These are phyloP conservation scores for Lutjanus argentimaculatus DNA, from an alignment of 2,797 vertebrate genomes.

Conservation along the genomic window DNA sequence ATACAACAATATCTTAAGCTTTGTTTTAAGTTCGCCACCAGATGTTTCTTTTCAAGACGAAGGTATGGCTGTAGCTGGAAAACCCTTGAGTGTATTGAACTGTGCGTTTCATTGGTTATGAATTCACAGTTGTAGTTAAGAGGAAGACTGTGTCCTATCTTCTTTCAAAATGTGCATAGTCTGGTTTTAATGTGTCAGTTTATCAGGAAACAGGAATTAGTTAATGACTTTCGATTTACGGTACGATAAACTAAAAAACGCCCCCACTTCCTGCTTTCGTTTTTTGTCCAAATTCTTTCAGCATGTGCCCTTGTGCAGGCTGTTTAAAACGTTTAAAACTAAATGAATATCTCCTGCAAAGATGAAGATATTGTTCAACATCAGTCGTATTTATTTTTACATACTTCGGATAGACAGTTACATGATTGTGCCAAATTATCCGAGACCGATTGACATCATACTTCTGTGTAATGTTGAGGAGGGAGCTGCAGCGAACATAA, in stretches of 20 bases:
- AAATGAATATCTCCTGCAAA: conserved; percentile 29
- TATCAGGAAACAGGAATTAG: neutral
- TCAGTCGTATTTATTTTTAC: conserved; percentile 68
- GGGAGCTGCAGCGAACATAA: conserved; percentile 62
- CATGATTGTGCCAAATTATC: conserved; percentile 68
- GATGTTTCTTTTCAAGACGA: too few relatives aligned
- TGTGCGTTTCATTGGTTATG: neutral
- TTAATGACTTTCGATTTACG: neutral
- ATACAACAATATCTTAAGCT: too few relatives aligned
- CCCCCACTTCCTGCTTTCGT: conserved; percentile 12
- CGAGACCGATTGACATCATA: conserved; percentile 73
- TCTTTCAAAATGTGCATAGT: neutral
- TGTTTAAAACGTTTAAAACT: conserved; percentile 26
- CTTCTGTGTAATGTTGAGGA: conserved; percentile 71
- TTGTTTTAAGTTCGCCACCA: too few relatives aligned
- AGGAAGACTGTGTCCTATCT: neutral
- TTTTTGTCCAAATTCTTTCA: conserved; percentile 22
- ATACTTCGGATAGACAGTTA: conserved; percentile 52
- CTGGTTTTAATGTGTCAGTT: neutral
- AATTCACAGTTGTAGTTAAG: neutral
- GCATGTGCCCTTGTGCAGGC: neutral
- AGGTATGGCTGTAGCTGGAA: neutral
- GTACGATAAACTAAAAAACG: neutral
- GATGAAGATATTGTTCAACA: conserved; percentile 48
- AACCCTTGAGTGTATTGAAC: neutral